Evolutionary conservation across 2,888 invertebrate genomes (phyloP), one percentile per base, ranked within the genome.

Genomic region (Leptarthrus brevirostris): DNA sequence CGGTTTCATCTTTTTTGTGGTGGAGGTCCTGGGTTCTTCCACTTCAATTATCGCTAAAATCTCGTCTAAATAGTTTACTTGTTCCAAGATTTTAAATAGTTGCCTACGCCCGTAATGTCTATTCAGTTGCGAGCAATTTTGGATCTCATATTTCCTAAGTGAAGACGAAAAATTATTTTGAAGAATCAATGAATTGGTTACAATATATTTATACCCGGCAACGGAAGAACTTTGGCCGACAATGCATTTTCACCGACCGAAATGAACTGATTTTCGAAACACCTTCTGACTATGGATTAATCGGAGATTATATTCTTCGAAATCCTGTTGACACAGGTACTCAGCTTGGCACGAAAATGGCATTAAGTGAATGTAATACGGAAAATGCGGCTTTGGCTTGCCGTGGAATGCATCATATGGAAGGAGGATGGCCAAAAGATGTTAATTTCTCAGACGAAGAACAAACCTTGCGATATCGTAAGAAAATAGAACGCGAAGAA

Each of bases 371-470:
- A 16, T 79, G 80, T 73, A 80, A 81, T 70, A 85, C 85, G 0
- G 84, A 83, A 8, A 83, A 83, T 79, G 82, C 82, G 0, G 78
- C 79, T 1, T 79, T 74, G 5, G 78, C 74, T 0, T 77, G 80
- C 3, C 86, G 87, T 76, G 91, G 92, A 8, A 88, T 94, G 81
- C 88, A 89, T 78, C 94, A 95, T 82, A 86, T 86, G 12, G 94
- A 94, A 83, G 94, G 94, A 75, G 94, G 94, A 16, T 95, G 94
- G 94, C 93, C 94, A 1, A 90, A 90, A 79, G 94, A 95, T 77
- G 86, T 91, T 8, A 89, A 89, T 77, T 82, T 86, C 74, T 83
- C 86, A 56, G 90, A 90, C 80, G 88, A 90, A 78, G 94, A 95
- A 78, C 91, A 91, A 80, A 89, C 91, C 6, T 82, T 87, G 49